phyloP scores from a whole-genome alignment of 2,113 vertebrate genomes.

The Turnix velox region DNA sequence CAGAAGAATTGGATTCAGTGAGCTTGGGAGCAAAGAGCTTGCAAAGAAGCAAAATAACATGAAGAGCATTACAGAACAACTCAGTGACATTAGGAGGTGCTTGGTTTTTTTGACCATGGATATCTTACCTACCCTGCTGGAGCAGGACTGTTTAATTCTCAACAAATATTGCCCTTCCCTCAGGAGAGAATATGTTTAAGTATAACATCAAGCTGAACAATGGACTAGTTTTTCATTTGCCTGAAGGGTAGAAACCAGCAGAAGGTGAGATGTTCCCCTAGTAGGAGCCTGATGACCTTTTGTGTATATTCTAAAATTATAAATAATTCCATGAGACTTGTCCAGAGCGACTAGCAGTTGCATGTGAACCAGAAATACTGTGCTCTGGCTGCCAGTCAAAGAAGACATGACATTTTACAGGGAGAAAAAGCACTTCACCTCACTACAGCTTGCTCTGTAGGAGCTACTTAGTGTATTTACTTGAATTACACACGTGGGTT shows the following conservation, averaged over 20 bases:
- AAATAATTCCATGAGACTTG: background rate
- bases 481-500: rapidly evolving
- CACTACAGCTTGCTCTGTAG: background rate
- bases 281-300: background rate
- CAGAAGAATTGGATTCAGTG: background rate
- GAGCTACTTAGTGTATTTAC: background rate
- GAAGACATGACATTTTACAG: background rate
- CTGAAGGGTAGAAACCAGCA: background rate
- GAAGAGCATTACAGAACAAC: background rate
- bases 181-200: background rate
- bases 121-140: background rate
- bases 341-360: background rate
- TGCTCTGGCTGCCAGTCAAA: background rate
- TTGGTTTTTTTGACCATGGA: background rate
- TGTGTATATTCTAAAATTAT: background rate
- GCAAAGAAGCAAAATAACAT: background rate
- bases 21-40: background rate
- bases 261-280: background rate
- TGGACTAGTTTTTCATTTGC: background rate
- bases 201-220: background rate
- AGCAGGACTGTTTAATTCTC: background rate
- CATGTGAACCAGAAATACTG: background rate
- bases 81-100: background rate
- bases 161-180: background rate
- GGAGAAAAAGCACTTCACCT: background rate